Conservation (phyloP, 2,113 vertebrate genomes). For the Daboia siamensis region DNA sequence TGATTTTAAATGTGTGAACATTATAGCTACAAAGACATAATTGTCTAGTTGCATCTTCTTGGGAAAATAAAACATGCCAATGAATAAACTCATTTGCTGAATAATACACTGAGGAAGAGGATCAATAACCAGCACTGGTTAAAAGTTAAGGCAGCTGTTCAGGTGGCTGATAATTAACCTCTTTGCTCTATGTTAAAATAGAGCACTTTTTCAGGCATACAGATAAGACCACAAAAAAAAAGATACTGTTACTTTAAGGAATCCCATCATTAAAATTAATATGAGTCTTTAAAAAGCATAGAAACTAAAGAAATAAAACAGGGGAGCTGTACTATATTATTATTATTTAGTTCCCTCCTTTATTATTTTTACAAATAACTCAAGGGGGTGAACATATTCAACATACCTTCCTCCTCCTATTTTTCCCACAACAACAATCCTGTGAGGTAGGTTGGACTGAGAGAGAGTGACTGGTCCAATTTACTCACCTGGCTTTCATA, state of each 20-base stretch:
- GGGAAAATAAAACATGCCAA: not conserved
- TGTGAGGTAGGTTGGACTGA: not conserved
- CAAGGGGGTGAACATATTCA: not conserved
- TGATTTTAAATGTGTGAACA: not conserved
- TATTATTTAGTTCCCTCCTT: not conserved
- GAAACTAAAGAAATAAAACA: not conserved
- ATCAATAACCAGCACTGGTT: constrained; percentile 41
- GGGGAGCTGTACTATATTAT: not conserved
- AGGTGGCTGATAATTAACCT: constrained; percentile 22
- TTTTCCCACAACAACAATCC: not conserved
- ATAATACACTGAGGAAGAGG: constrained; percentile 33
- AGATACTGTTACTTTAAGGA: not conserved
- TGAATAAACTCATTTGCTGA: constrained; percentile 28
- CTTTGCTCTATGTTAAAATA: not conserved
- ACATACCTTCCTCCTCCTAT: not conserved
- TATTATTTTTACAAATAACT: not conserved
- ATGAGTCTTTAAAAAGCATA: not conserved
- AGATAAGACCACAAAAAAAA: not conserved
- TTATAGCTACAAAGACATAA: not conserved
- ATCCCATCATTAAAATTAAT: not conserved
- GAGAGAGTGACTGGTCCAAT: not conserved
- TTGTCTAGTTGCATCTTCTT: not conserved
- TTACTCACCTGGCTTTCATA: not conserved
- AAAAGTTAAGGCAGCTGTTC: constrained; percentile 46
- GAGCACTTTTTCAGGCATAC: not conserved